Evolutionary conservation across 2,888 invertebrate genomes (phyloP), one percentile per base, ranked within the genome.

Genomic region (Steinernema carpocapsae): DNA sequence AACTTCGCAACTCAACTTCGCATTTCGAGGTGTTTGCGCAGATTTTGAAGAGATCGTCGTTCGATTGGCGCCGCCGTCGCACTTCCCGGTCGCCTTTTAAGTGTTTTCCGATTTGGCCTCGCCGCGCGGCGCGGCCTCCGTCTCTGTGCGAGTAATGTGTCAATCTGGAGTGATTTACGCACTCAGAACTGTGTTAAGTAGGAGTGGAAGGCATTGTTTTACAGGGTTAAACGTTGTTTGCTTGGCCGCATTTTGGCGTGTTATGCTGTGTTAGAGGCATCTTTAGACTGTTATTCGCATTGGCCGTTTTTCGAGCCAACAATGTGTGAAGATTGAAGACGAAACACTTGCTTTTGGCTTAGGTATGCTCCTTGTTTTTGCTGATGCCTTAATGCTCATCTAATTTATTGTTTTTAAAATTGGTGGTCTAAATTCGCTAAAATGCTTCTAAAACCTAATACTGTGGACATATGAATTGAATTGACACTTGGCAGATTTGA

Each of bases 81-180:
- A 64, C 64, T 64, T 64, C 64, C 64, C 64, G 29, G 64, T 64
- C 64, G 29, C 64, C 64, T 64, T 64, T 64, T 64, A 37, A 64
- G 64, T 64, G 64, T 64, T 64, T 29, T 64, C 32, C 22, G 24
- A 22, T 52, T 52, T 52, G 52, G 64, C 64, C 64, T 64, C 26
- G 14, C 48, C 17, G 32, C 64, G 64, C 32, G 12, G 26, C 32
- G 64, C 32, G 7, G 17, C 48, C 48, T 48, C 4, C 14, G 32
- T 4, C 26, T 29, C 64, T 32, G 32, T 1, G 17, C 64, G 64
- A 22, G 29, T 1, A 64, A 64, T 64, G 64, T 64, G 64, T 64
- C 64, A 64, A 32, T 64, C 64, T 6, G 32, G 32, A 17, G 32
- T 64, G 64, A 64, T 64, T 64, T 64, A 64, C 64, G 64, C 64